A percentile compares a stretch with the other conserved stretches of the same genome.
Conservation (phyloP, 2,797 vertebrate species). For the Chrysocyon brachyurus region DNA sequence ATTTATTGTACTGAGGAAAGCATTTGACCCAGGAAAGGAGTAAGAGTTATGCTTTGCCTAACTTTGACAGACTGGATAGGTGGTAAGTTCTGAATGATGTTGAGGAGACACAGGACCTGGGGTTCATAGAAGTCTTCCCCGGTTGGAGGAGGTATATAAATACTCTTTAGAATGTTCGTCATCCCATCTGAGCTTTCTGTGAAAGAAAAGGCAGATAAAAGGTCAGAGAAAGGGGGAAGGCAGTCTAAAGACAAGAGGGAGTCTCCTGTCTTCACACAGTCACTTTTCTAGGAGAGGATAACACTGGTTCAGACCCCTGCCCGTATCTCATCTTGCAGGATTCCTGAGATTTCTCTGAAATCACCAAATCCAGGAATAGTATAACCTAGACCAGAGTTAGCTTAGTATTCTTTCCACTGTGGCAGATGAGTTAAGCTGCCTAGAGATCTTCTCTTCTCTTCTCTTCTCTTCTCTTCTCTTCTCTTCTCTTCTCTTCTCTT, state of each 20-base stretch:
- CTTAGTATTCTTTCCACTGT: not conserved
- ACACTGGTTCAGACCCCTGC: not conserved
- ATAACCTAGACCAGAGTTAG: not conserved
- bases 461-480: too few relatives aligned
- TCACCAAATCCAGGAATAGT: not conserved
- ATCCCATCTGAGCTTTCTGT: not conserved
- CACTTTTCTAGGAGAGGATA: not conserved
- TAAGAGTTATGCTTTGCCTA: not conserved
- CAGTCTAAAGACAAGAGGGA: not conserved
- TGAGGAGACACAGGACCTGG: not conserved
- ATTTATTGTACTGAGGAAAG: not conserved
- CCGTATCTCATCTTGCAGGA: not conserved
- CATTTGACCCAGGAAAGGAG: not conserved
- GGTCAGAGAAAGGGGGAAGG: not conserved
- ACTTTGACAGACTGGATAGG: not conserved
- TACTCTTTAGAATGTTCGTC: conserved; percentile 12
- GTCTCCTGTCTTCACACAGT: not conserved
- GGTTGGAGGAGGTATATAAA: not conserved
- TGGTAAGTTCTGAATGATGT: not conserved
- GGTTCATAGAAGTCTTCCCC: not conserved
- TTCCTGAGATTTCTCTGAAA: not conserved
- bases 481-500: not conserved
- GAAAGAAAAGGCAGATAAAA: not conserved
- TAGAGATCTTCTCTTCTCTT: not conserved
- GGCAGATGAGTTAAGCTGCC: not conserved